A percentile compares a stretch with the other conserved stretches of the same genome.
Evolutionary conservation across 37 sponge, comb jelly and placozoan genomes (phyloP).

Genomic region (Mnemiopsis leidyi): DNA sequence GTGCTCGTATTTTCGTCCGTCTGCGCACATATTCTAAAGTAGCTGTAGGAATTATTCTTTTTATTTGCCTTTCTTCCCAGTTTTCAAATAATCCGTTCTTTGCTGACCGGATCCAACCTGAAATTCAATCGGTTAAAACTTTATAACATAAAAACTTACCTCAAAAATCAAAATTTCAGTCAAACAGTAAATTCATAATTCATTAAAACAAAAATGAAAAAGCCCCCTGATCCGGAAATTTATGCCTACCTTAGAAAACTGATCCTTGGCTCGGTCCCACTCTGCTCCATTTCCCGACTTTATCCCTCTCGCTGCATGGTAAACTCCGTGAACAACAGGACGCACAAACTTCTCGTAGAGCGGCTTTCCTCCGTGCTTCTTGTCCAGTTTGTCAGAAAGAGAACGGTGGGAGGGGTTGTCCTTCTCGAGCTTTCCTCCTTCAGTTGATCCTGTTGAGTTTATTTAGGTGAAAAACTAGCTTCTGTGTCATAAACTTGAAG

Average conservation of each 20-base stretch:
- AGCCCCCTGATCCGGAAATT: no score
- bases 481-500: no score
- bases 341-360: background rate
- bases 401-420: background rate
- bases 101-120: background rate
- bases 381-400: background rate
- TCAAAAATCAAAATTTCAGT: no score
- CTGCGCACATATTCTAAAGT: no score
- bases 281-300: background rate
- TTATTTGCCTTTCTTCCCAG: background rate
- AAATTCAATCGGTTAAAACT: no score
- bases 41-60: no score
- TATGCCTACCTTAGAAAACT: background rate
- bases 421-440: background rate
- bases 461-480: no score
- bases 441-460: no score
- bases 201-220: no score
- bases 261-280: background rate
- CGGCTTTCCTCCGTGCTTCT: background rate
- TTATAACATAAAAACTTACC: no score
- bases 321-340: background rate
- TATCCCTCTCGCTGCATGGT: background rate
- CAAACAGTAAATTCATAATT: no score
- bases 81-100: background rate
- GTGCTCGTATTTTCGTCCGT: no score